Base-by-base conservation (phyloP, 1,140 invertebrate genomes). In the Rhyzopertha dominica region DNA sequence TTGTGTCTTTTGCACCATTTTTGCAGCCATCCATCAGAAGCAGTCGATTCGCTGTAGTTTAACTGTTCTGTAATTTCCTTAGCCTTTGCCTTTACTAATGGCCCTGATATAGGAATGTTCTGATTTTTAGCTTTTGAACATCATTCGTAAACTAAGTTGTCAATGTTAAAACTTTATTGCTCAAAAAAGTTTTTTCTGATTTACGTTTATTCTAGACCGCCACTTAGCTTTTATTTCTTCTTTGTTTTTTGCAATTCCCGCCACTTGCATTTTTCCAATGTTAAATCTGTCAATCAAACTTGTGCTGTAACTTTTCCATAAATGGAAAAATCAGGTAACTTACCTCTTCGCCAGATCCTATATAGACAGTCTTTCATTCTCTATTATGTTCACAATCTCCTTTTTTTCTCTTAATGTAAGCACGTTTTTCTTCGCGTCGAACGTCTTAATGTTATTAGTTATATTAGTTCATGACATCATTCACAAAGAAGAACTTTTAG, bases 21-120 rank as follows among this genome's bases (percentile, higher is more conserved):
- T 18, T 58, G 40, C 20, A 67, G 42, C 66, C 68, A 71, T 25
- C 64, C 65, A 56, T 65, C 54, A 37, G 62, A 63, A 25, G 60
- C 65, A 13, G 30, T 37, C 57, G 69, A 69, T 35, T 58, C 52
- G 22, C 31, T 29, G 44, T 47, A 30, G 39, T 50, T 49, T 20
- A 68, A 55, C 52, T 52, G 31, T 57, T 37, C 39, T 14, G 62
- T 51, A 47, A 63, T 56, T 54, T 58, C 42, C 49, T 56, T 26
- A 29, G 59, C 62, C 41, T 65, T 65, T 54, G 60, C 61, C 43
- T 58, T 54, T 31, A 67, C 29, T 39, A 68, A 49, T 44, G 54
- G 51, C 40, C 61, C 58, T 43, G 52, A 49, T 36, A 68, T 53
- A 32, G 57, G 39, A 37, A 62, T 53, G 24, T 65, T 63, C 53